Percentiles rank a stretch among this genome's conserved stretches.
These are phyloP conservation scores for Spinus olivaceus DNA, from an alignment of 2,797 vertebrate genomes.

Conservation along the genomic window DNA sequence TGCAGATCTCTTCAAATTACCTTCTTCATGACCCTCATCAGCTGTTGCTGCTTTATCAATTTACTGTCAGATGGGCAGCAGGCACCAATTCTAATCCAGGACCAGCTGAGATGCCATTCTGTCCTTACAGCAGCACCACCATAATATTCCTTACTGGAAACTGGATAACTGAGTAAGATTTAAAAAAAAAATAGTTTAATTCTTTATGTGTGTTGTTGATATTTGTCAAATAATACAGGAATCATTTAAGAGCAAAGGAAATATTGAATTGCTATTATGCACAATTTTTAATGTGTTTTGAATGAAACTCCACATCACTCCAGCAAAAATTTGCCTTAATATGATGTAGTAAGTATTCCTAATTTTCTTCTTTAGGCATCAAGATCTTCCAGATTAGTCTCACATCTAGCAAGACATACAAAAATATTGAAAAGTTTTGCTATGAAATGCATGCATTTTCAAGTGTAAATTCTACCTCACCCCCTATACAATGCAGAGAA, in stretches of 20 bases:
- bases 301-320: neutral
- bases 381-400: neutral
- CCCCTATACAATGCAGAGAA: neutral
- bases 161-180: neutral
- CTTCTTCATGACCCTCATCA: neutral
- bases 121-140: neutral
- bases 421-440: neutral
- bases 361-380: neutral
- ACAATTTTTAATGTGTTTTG: neutral
- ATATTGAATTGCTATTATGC: neutral
- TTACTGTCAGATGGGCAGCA: neutral
- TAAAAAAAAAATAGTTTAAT: neutral
- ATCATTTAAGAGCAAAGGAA: neutral
- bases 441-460: neutral
- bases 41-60: constrained; percentile 22
- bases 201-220: neutral
- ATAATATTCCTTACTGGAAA: neutral
- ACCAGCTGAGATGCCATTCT: neutral
- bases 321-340: neutral
- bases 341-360: neutral
- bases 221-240: neutral
- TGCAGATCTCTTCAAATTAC: neutral
- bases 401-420: neutral
- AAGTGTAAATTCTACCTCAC: neutral
- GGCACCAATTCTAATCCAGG: neutral